These are phyloP conservation scores for Lycaena phlaeas DNA, from an alignment of 2,888 invertebrate genomes.

Conservation along the genomic window DNA sequence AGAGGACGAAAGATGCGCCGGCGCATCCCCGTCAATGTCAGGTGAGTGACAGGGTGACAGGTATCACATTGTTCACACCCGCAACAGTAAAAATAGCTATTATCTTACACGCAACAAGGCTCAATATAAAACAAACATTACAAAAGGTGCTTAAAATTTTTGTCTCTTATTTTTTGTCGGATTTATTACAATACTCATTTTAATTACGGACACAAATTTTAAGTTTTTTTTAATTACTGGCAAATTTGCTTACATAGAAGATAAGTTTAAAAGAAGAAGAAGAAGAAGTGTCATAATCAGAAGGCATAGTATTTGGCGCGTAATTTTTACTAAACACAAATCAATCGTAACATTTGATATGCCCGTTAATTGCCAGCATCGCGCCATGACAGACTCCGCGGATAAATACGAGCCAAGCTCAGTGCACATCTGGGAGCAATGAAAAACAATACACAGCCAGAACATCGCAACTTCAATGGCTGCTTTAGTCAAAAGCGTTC, in stretches of 20 bases:
- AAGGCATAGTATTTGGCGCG: too few species aligned
- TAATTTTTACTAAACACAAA: too few species aligned
- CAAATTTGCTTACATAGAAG: too few species aligned
- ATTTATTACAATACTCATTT: too few species aligned
- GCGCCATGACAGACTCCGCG: slow-evolving; percentile 48
- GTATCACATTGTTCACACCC: slow-evolving; percentile 37
- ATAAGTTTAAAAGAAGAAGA: too few species aligned
- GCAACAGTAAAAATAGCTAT: background rate
- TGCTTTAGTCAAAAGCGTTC: slow-evolving; percentile 21
- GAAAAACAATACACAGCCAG: slow-evolving; percentile 28
- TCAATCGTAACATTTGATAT: slow-evolving; percentile 29
- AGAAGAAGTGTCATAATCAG: too few species aligned
- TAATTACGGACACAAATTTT: too few species aligned
- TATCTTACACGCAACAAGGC: background rate
- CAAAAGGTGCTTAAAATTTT: too few species aligned
- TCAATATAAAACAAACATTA: background rate
- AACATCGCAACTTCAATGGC: slow-evolving; percentile 25
- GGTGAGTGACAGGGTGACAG: slow-evolving; percentile 34
- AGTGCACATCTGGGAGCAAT: slow-evolving; percentile 71
- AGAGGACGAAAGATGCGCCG: slow-evolving; percentile 21
- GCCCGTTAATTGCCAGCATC: slow-evolving; percentile 54
- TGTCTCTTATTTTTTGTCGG: too few species aligned
- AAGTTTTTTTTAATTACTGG: too few species aligned
- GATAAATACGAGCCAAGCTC: slow-evolving; percentile 55
- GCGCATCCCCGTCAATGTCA: slow-evolving; percentile 32